These are phyloP conservation scores for Plecturocebus donacophilus DNA, from an alignment of 2,113 vertebrate species.

Conservation along the genomic window DNA sequence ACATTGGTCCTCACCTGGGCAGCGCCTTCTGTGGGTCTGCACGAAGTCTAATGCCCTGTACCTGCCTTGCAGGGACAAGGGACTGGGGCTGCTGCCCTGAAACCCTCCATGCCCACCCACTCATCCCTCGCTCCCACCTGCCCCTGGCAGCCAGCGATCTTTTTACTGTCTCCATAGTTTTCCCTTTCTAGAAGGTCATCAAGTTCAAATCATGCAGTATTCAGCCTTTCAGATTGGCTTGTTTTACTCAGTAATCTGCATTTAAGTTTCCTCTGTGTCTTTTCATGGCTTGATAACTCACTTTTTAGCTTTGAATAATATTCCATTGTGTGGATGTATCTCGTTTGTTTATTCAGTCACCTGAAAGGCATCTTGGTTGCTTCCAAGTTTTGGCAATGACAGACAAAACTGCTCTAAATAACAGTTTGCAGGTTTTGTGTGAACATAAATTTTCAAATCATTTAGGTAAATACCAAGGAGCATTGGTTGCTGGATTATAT, in stretches of 20 bases:
- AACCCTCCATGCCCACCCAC: neutral
- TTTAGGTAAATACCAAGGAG: neutral
- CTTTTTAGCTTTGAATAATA: neutral
- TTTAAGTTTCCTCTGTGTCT: neutral
- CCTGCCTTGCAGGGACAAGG: too few relatives aligned
- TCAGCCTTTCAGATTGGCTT: neutral
- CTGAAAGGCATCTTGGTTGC: neutral
- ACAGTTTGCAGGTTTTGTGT: neutral
- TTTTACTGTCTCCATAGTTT: neutral
- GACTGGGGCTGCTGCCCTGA: neutral
- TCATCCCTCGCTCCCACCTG: neutral
- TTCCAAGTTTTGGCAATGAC: neutral
- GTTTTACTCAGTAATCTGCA: neutral
- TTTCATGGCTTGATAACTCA: neutral
- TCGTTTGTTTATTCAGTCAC: neutral
- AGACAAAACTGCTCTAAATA: neutral
- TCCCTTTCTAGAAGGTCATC: neutral
- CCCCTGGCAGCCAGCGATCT: neutral
- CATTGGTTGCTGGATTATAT: neutral
- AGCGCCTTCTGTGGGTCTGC: too few relatives aligned
- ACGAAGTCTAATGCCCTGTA: too few relatives aligned
- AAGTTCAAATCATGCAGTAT: neutral
- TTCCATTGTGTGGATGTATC: neutral
- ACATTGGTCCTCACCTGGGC: too few relatives aligned
- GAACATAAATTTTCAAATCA: neutral